These are phyloP conservation scores for Riptortus pedestris DNA, from an alignment of 1,140 invertebrate species.

Conservation along the genomic window DNA sequence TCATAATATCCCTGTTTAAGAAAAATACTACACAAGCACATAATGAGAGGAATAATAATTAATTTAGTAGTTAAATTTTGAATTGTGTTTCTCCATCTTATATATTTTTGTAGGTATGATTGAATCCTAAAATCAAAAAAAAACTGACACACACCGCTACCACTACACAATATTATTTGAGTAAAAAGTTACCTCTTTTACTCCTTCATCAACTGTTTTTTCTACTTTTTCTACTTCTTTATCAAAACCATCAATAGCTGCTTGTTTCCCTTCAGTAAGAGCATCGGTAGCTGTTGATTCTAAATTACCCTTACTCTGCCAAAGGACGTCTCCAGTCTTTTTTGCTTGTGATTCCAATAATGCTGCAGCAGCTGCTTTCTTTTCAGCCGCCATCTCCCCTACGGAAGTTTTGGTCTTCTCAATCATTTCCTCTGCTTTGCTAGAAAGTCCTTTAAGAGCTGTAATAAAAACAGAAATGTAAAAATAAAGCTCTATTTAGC, in stretches of 20 bases:
- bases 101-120: no score
- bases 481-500: no score
- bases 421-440: constrained; percentile 33
- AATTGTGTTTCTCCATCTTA: no score
- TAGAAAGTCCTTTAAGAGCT: constrained; percentile 34
- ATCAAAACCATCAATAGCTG: constrained; percentile 34
- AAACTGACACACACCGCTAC: no score
- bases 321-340: constrained; percentile 33
- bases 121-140: no score
- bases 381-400: constrained; percentile 33
- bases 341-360: constrained; percentile 33
- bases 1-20: no score
- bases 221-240: constrained; percentile 29
- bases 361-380: constrained; percentile 32
- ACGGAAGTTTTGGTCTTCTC: constrained; percentile 35
- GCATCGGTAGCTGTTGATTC: constrained; percentile 29
- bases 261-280: constrained; percentile 30
- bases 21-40: no score
- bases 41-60: no score
- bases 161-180: no score
- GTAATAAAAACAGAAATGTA: constrained; percentile 27
- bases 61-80: no score
- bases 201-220: constrained; percentile 27
- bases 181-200: constrained; percentile 32
- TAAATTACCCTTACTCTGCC: constrained; percentile 29